These are phyloP conservation scores for Sepiola atlantica DNA, from an alignment of 2,888 invertebrate genomes.

Conservation along the genomic window DNA sequence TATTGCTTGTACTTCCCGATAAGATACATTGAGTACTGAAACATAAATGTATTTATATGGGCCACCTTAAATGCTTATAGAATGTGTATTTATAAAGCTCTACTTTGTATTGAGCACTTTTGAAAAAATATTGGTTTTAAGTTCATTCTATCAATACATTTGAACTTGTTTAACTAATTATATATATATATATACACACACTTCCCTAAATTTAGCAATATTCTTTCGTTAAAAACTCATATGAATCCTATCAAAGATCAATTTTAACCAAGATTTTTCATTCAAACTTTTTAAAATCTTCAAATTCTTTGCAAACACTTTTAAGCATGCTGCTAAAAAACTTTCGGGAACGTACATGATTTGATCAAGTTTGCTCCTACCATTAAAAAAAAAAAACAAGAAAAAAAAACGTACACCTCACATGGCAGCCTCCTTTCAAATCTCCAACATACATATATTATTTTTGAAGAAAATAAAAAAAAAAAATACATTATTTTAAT, in stretches of 20 bases:
- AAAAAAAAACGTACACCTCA: neutral
- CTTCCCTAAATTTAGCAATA: neutral
- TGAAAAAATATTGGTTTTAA: no score
- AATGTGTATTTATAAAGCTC: no score
- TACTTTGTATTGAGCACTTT: no score
- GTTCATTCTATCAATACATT: no score
- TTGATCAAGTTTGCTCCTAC: neutral
- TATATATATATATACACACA: neutral
- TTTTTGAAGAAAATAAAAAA: neutral
- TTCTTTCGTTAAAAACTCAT: neutral
- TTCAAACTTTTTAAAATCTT: neutral
- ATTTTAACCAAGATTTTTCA: neutral
- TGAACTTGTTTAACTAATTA: no score
- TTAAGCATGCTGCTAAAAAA: neutral
- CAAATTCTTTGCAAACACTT: neutral
- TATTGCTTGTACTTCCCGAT: no score
- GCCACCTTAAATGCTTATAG: no score
- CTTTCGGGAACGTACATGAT: neutral
- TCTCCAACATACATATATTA: neutral
- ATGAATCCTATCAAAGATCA: neutral
- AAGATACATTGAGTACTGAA: no score
- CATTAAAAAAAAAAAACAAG: neutral
- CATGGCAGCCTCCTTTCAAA: conserved; percentile 9
- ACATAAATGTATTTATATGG: no score
- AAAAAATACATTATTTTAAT: neutral